phyloP scores from a whole-genome alignment of 1,140 invertebrate genomes.

The Tetramorium alpestre region DNA sequence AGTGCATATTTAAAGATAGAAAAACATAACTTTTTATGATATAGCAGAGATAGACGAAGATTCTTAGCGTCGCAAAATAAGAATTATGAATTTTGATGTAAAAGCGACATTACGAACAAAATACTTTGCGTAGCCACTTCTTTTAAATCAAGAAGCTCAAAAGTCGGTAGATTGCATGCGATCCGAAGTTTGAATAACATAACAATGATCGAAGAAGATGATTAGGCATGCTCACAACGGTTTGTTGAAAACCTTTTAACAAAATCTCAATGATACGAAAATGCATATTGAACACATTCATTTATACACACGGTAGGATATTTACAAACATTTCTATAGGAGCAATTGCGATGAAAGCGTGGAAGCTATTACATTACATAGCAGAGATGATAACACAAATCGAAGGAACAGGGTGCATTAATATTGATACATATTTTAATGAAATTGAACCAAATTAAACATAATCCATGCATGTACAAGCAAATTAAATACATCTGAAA shows the following conservation, averaged over 20 bases:
- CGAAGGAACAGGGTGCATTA: constrained; percentile 6
- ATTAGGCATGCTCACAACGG: constrained; percentile 62
- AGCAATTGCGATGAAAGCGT: constrained; percentile 44
- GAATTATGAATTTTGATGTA: constrained; percentile 55
- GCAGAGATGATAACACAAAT: constrained; percentile 8
- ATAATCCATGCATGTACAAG: constrained; percentile 6
- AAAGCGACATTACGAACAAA: constrained; percentile 69
- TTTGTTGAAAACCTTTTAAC: constrained; percentile 26
- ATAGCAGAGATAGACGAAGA: constrained; percentile 46
- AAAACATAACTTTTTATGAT: constrained; percentile 36
- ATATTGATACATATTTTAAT: background rate
- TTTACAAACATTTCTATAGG: constrained; percentile 25
- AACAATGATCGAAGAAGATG: constrained; percentile 46
- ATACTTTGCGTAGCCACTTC: constrained; percentile 68
- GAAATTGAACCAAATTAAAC: constrained; percentile 12
- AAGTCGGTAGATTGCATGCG: constrained; percentile 86
- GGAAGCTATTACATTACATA: constrained; percentile 54
- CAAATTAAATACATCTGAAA: constrained; percentile 7
- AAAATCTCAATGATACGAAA: constrained; percentile 4
- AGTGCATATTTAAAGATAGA: constrained; percentile 32
- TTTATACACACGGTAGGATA: constrained; percentile 13
- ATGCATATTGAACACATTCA: constrained; percentile 35
- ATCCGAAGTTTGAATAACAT: constrained; percentile 78
- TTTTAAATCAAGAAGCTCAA: constrained; percentile 78
- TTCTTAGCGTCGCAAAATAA: constrained; percentile 59